Evolutionary conservation across 2,797 vertebrate genomes (phyloP).

Genomic region (Chanos chanos): DNA sequence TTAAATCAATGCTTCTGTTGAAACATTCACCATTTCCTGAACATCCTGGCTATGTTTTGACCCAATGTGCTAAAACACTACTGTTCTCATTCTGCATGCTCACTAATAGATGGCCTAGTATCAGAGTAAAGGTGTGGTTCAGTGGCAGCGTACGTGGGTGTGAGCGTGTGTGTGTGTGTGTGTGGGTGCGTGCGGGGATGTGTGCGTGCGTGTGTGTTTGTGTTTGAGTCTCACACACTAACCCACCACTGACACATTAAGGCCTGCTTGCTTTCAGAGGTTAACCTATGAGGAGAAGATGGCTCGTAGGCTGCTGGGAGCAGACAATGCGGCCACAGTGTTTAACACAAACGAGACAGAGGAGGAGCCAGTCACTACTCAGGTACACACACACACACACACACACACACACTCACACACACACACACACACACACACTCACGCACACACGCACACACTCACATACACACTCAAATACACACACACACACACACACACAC

Average conservation of each 20-base stretch:
- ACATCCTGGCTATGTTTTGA: too few species aligned
- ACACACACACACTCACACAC: conserved; percentile 25
- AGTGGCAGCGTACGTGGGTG: too few species aligned
- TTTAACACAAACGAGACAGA: conserved; percentile 87
- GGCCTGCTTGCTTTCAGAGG: conserved; percentile 76
- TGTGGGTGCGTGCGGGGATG: conserved; percentile 11
- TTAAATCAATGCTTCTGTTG: too few species aligned
- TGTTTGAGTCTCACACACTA: conserved; percentile 63
- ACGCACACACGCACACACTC: neutral
- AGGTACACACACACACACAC: conserved; percentile 68
- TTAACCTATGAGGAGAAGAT: conserved; percentile 99
- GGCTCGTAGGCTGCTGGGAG: conserved; percentile 93
- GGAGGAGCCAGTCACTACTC: conserved; percentile 79
- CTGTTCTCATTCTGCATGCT: neutral
- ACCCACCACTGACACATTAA: conserved; percentile 54
- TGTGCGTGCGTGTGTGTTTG: conserved; percentile 43
- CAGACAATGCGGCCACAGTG: conserved; percentile 90
- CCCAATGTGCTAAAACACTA: neutral
- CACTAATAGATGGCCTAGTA: conserved; percentile 17
- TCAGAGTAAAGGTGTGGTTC: neutral
- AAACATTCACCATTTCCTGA: too few species aligned
- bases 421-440: conserved; percentile 1
- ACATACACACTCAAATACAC: neutral
- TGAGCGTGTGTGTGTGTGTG: conserved; percentile 1
- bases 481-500: neutral